Conservation (phyloP, 2,113 vertebrate genomes). For the Oceanites oceanicus region DNA sequence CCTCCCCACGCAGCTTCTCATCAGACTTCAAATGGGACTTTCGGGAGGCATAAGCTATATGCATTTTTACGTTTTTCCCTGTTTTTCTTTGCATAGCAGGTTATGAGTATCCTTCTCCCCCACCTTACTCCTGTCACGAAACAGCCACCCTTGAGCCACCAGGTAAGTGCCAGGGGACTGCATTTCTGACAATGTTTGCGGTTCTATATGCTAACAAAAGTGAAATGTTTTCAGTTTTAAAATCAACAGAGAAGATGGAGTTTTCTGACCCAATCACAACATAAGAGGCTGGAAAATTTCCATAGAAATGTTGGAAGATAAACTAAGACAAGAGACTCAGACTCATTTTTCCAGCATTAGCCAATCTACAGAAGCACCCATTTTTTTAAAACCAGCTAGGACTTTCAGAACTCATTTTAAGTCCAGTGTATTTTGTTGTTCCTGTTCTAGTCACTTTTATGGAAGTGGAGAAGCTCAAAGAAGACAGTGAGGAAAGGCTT, state of each 20-base stretch:
- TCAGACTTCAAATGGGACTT: accelerated
- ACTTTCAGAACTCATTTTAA: background rate
- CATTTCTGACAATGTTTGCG: accelerated
- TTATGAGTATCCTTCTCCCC: conserved; percentile 45
- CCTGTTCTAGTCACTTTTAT: background rate
- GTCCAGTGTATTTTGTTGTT: background rate
- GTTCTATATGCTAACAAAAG: background rate
- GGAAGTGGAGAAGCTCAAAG: background rate
- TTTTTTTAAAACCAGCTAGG: background rate
- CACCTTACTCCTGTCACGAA: conserved; percentile 43
- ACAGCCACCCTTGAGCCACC: background rate
- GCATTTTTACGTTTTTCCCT: background rate
- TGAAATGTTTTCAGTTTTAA: background rate
- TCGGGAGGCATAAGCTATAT: background rate
- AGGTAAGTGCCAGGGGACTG: background rate
- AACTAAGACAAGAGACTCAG: background rate
- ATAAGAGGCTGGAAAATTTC: background rate
- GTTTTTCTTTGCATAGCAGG: background rate
- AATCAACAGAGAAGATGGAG: background rate
- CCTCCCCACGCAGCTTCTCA: background rate
- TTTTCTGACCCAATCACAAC: background rate
- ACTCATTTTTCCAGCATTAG: background rate
- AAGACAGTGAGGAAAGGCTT: background rate
- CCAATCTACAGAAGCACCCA: background rate
- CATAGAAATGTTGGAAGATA: background rate